These are phyloP conservation scores for Poecilia velifera DNA, from an alignment of 2,797 vertebrate species.

Conservation along the genomic window DNA sequence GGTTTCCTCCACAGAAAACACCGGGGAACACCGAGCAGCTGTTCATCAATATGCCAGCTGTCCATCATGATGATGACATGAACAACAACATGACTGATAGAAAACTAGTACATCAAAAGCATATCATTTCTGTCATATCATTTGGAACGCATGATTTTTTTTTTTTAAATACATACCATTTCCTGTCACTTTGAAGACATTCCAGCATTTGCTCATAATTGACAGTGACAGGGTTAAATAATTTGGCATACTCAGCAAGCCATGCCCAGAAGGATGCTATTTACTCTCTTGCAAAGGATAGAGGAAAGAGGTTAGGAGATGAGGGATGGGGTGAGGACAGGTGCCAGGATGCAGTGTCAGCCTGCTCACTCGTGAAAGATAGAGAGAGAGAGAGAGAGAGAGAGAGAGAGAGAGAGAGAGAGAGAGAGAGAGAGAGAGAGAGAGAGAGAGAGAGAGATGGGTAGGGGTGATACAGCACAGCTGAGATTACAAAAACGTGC, in stretches of 20 bases:
- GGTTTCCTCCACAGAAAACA: conserved; percentile 53
- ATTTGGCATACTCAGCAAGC: conserved; percentile 84
- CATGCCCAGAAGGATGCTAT: conserved; percentile 82
- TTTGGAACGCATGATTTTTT: conserved; percentile 68
- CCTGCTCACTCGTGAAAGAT: conserved; percentile 48
- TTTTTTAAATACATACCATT: conserved; percentile 78
- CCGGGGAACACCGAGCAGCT: conserved; percentile 29
- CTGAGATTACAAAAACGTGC: conserved; percentile 79
- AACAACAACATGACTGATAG: conserved; percentile 75
- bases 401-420: conserved; percentile 23
- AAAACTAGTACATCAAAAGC: conserved; percentile 82
- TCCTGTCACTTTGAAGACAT: conserved; percentile 81
- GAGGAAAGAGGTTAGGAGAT: not conserved
- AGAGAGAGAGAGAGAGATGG: conserved; percentile 23
- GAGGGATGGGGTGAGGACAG: conserved; percentile 27
- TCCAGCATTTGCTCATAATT: conserved; percentile 81
- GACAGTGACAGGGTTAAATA: conserved; percentile 78
- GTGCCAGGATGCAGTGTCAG: conserved; percentile 63
- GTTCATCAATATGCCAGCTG: conserved; percentile 48
- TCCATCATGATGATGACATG: conserved; percentile 56
- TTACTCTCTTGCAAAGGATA: conserved; percentile 75
- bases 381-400: not conserved
- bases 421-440: not conserved
- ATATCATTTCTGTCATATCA: conserved; percentile 71
- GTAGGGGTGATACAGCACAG: conserved; percentile 68